These are phyloP conservation scores for Danionella cerebrum DNA, from an alignment of 2,113 vertebrate genomes.

Conservation along the genomic window DNA sequence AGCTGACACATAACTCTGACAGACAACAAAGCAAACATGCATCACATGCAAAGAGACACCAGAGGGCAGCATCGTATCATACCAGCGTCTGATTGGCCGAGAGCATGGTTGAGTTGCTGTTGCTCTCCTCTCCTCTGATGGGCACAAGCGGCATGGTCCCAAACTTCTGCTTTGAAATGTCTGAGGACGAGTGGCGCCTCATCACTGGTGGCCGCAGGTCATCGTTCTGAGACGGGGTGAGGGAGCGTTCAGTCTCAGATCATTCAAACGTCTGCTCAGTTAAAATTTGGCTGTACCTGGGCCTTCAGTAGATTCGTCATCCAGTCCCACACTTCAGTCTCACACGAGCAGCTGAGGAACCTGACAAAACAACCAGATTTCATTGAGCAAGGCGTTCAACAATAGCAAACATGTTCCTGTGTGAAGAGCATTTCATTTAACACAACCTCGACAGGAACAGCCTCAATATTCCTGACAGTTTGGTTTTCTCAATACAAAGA, in stretches of 20 bases:
- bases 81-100: constrained; percentile 95
- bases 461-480: no score
- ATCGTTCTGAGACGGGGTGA: constrained; percentile 61
- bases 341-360: constrained; percentile 75
- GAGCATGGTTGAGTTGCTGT: constrained; percentile 82
- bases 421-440: no score
- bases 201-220: constrained; percentile 75
- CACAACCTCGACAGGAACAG: no score
- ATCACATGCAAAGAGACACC: background rate
- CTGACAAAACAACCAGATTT: constrained; percentile 45
- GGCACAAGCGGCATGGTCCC: constrained; percentile 93
- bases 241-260: background rate
- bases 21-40: background rate
- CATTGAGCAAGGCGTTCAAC: no score
- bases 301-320: constrained; percentile 86
- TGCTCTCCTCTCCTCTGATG: constrained; percentile 80
- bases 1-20: no score
- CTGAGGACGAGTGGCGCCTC: constrained; percentile 82
- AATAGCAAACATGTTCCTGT: no score
- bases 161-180: constrained; percentile 90
- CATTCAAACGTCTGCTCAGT: background rate
- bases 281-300: constrained; percentile 66
- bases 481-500: no score
- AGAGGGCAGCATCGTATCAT: constrained; percentile 27
- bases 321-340: constrained; percentile 93